These are phyloP conservation scores for Ictidomys tridecemlineatus DNA, from an alignment of 2,113 vertebrate species.

Conservation along the genomic window DNA sequence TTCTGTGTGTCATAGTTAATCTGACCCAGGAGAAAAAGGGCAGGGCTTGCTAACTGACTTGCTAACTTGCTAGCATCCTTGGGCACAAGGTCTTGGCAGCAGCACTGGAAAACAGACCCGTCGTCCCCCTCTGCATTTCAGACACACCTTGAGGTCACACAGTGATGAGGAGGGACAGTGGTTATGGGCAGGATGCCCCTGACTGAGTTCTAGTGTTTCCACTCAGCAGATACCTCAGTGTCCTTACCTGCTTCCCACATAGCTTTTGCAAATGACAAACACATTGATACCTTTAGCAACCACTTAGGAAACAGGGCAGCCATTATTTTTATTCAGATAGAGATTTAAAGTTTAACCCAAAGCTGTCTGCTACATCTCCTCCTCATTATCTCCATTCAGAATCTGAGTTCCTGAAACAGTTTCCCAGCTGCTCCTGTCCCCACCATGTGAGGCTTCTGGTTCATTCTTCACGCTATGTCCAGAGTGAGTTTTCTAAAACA, in stretches of 20 bases:
- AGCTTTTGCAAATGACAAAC: not conserved
- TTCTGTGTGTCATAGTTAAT: not conserved
- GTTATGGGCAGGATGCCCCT: not conserved
- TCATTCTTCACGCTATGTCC: not conserved
- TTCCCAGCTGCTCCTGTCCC: not conserved
- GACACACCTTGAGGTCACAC: not conserved
- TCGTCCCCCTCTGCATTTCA: not conserved
- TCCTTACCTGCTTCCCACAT: not conserved
- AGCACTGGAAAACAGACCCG: not conserved
- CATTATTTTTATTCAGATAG: slow-evolving; percentile 17
- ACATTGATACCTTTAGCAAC: not conserved
- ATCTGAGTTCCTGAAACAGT: not conserved
- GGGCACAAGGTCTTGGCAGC: not conserved
- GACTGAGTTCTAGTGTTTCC: not conserved
- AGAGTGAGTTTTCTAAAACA: slow-evolving; percentile 31
- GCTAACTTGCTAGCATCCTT: not conserved
- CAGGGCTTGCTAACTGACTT: not conserved
- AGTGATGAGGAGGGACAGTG: not conserved
- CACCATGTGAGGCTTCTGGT: not conserved
- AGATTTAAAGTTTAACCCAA: not conserved
- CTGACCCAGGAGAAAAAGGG: not conserved
- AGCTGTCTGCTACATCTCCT: not conserved
- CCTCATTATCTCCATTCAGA: not conserved
- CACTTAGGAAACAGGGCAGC: not conserved
- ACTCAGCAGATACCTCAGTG: not conserved